Conservation (phyloP, 2,888 invertebrate genomes). For the Apodemia mormo region DNA sequence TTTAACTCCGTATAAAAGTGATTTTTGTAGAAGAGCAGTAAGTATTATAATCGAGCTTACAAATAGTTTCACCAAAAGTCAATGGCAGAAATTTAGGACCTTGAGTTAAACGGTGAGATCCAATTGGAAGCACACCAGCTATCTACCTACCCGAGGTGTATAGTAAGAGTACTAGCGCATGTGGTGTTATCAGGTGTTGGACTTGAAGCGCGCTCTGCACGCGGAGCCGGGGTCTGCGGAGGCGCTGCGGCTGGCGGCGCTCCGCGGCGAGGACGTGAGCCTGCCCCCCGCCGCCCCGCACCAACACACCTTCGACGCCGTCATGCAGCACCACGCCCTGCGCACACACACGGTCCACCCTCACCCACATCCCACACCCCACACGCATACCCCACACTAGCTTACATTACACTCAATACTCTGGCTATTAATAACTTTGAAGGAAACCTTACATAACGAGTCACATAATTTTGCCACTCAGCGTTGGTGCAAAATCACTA, state of each 20-base stretch:
- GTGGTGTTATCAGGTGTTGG: conserved; percentile 85
- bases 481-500: too few species aligned
- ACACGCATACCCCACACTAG: conserved; percentile 18
- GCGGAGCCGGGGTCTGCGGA: conserved; percentile 84
- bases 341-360: conserved; percentile 71
- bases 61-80: too few species aligned
- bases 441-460: neutral
- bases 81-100: too few species aligned
- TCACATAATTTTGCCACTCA: too few species aligned
- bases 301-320: conserved; percentile 80
- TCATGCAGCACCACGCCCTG: conserved; percentile 80
- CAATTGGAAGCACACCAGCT: too few species aligned
- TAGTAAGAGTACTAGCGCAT: conserved; percentile 39
- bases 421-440: neutral
- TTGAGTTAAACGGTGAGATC: too few species aligned
- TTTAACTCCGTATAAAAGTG: too few species aligned
- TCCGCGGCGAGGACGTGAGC: conserved; percentile 80
- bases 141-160: conserved; percentile 5
- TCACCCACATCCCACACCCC: neutral
- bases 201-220: conserved; percentile 90
- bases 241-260: conserved; percentile 78
- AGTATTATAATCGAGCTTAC: too few species aligned
- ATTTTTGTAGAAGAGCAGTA: too few species aligned
- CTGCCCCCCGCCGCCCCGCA: conserved; percentile 66
- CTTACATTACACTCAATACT: neutral